phyloP scores from a whole-genome alignment of 2,888 invertebrate species.

The Melanostoma scalare region DNA sequence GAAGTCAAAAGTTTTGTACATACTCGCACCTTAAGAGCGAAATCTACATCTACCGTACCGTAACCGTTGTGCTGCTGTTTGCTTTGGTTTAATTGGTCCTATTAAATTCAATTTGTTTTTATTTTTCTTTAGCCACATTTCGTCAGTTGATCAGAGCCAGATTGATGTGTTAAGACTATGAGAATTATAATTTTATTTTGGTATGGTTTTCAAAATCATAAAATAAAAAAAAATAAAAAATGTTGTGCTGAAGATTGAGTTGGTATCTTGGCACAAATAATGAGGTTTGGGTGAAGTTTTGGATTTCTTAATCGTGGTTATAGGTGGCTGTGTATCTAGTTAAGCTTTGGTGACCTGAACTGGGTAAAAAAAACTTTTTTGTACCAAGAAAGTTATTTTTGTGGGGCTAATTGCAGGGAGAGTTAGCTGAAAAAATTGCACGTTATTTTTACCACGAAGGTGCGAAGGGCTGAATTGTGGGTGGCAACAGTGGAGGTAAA shows the following conservation, averaged over 20 bases:
- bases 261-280: no score
- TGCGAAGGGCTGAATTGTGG: no score
- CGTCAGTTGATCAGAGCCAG: slow-evolving; percentile 43
- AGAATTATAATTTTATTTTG: slow-evolving; percentile 20
- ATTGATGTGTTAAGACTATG: slow-evolving; percentile 37
- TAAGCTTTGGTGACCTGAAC: no score
- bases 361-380: no score
- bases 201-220: slow-evolving; percentile 20
- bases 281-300: no score
- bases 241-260: neutral
- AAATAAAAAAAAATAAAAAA: neutral
- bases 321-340: no score
- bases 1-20: neutral
- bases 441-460: no score
- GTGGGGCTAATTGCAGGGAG: no score
- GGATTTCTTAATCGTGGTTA: no score
- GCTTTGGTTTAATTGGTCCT: slow-evolving; percentile 31
- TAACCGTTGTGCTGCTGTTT: slow-evolving; percentile 16
- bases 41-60: neutral
- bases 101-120: slow-evolving; percentile 55
- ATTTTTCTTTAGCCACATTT: slow-evolving; percentile 48
- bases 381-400: no score
- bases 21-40: neutral
- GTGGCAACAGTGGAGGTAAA: no score
- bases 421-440: no score